Base-by-base conservation (phyloP, 1,140 invertebrate species). In the Bacillus rossius region DNA sequence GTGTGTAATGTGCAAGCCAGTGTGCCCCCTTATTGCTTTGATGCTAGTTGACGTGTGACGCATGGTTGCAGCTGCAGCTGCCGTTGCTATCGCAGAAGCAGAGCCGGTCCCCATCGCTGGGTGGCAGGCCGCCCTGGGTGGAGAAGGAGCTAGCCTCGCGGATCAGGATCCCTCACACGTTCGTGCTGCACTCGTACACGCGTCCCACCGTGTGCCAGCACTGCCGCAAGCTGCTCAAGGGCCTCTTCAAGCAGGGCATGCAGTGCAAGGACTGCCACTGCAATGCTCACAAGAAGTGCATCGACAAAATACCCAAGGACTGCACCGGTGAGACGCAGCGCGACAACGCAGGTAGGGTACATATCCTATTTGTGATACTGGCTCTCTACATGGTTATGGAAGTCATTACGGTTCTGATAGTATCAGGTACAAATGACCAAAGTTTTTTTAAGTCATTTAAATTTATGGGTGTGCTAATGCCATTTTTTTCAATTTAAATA, bases 201-300 rank as follows among this genome's bases (percentile, higher is more conserved):
- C 80, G 92, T 40, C 97, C 95, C 17, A 99, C 97, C 1, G 88
- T 98, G 13, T 99, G 97, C 73, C 91, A 96, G 65, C 83, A 87
- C 71, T 99, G 96, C 79, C 95, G 96, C 73, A 96, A 96, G 76
- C 81, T 99, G 63, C 80, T 99, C 20, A 89, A 92, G 67, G 96
- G 96, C 1, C 80, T 99, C 45, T 97, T 98, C 75, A 91, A 96
- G 70, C 97, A 99, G 78, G 94, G 97, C 42, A 74, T 97, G 55
- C 96, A 99, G 73, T 99, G 97, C 75, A 92, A 94, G 78, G 96
- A 98, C 80, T 99, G 96, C 73, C 94, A 95, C 72, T 98, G 95
- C 75, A 99, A 99, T 79, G 93, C 91, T 59, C 96, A 99, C 75
- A 94, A 97, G 72, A 98, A 98, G 75, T 99, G 96, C 76, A 82